A percentile compares a stretch with the other conserved stretches of the same genome.
These are phyloP conservation scores for Erannis defoliaria DNA, from an alignment of 2,888 invertebrate species.

Conservation along the genomic window DNA sequence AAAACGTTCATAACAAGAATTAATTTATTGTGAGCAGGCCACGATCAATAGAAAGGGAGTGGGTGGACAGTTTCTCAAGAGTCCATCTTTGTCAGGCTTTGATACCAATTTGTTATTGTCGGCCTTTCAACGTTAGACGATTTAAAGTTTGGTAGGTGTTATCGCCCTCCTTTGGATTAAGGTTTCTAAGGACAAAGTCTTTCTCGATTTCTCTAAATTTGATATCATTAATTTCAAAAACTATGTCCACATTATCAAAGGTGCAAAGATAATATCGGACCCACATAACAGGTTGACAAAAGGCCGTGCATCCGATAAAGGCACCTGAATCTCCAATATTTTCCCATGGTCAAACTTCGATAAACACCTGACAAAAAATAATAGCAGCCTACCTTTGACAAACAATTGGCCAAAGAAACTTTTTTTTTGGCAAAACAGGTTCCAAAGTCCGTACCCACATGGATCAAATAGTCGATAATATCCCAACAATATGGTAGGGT, in stretches of 20 bases:
- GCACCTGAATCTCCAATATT: slow-evolving; percentile 83
- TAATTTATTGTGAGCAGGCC: slow-evolving; percentile 82
- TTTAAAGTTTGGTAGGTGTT: slow-evolving; percentile 83
- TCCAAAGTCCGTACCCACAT: slow-evolving; percentile 75
- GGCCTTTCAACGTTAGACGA: slow-evolving; percentile 79
- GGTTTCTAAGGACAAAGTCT: slow-evolving; percentile 51
- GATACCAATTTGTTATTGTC: slow-evolving; percentile 86
- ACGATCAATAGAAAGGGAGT: slow-evolving; percentile 82
- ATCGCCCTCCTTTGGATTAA: slow-evolving; percentile 65
- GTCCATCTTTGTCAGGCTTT: slow-evolving; percentile 86
- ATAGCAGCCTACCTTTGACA: slow-evolving; percentile 75
- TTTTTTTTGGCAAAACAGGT: slow-evolving; percentile 78
- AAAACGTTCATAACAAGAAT: slow-evolving; percentile 85
- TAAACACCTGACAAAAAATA: slow-evolving; percentile 83
- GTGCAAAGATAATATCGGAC: slow-evolving; percentile 68
- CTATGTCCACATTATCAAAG: slow-evolving; percentile 53
- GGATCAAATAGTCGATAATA: slow-evolving; percentile 76
- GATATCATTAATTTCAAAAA: slow-evolving; percentile 50
- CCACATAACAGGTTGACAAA: slow-evolving; percentile 78
- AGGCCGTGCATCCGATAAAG: slow-evolving; percentile 66
- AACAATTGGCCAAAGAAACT: slow-evolving; percentile 84
- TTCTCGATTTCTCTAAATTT: slow-evolving; percentile 33
- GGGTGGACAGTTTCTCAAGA: slow-evolving; percentile 85
- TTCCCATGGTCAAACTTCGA: slow-evolving; percentile 85
- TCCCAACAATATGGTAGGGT: slow-evolving; percentile 75